Evolutionary conservation across 2,113 vertebrate genomes (phyloP), one percentile per base, ranked within the genome.

Genomic region (Acanthisitta chloris): DNA sequence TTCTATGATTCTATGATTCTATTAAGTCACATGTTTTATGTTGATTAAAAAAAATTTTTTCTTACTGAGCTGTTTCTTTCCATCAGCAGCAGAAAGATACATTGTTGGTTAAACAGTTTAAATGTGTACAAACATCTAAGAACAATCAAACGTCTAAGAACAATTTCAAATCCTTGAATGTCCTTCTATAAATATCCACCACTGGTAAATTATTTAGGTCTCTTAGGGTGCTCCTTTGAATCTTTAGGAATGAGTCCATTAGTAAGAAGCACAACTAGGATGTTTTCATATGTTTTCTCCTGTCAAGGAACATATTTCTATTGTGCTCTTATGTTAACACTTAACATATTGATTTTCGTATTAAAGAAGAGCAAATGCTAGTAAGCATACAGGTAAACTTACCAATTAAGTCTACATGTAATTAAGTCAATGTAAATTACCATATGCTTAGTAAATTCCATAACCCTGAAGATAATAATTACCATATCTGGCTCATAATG

Each of bases 381-480:
- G 64, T 74, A 86, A 88, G 66, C 12, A 5, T 80, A 81, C 57
- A 94, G 49, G 59, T 86, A 97, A 94, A 84, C 26, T 76, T 81
- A 61, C 31, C 61, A 85, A 82, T 89, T 91, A 92, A 94, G 26
- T 77, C 58, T 85, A 90, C 73, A 43, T 85, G 57, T 81, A 92
- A 93, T 96, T 91, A 96, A 87, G 36, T 87, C 65, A 91, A 89
- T 61, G 57, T 87, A 90, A 92, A 91, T 92, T 88, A 66, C 78
- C 91, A 85, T 89, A 92, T 92, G 73, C 42, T 96, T 66, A 38
- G 46, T 87, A 59, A 34, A 45, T 94, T 91, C 78, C 62, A 57
- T 92, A 89, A 92, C 25, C 51, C 57, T 71, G 74, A 94, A 92
- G 80, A 94, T 81, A 74, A 78, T 83, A 81, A 92, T 86, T 95